Evolutionary conservation across 2,797 vertebrate species (phyloP), one percentile per base, ranked within the genome.

Genomic region (Neosilurus hyrtlii): DNA sequence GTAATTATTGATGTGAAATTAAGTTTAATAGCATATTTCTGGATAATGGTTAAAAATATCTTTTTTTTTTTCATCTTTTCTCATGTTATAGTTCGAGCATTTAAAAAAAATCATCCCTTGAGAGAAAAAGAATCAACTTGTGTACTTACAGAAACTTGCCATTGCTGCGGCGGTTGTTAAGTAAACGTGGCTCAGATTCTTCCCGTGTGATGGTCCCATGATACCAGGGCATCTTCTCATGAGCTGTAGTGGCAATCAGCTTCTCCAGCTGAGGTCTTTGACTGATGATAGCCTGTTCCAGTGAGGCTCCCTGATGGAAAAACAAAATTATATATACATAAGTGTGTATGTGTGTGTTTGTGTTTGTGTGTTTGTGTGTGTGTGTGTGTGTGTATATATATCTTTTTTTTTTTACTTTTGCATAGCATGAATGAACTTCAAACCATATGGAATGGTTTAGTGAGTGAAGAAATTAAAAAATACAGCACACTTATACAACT

Each of bases 271-370:
- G 96, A 62, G 98, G 98, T 80, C 96, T 96, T 91, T 99, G 98
- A 88, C 97, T 99, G 90, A 99, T 98, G 89, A 99, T 97, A 72
- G 97, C 97, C 91, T 98, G 97, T 71, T 99, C 98, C 79, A 99
- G 92, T 77, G 96, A 97, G 37, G 96, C 91, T 0, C 96, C 97
- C 98, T 99, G 86, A 52, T 15, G 84, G 30, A 59, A 80, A 18
- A 73, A 26, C 30, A 2, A 82, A 62, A 20, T 61, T 43, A 43
- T 43, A 43, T 43, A 43, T 43, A 43, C 6, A 43, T 43, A 43
- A 3, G 6, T 43, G 6, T 43, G 6, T 43, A 43, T 43, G 6
- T 43, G 6, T 43, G 6, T 43, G 6, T 43, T 3, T 43, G 37
- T 43, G 37, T 43, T 6, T 43, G 6, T 2, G 37, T 43, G 37